Evolutionary conservation across 2,888 invertebrate species (phyloP).

Genomic region (Bombylius major): DNA sequence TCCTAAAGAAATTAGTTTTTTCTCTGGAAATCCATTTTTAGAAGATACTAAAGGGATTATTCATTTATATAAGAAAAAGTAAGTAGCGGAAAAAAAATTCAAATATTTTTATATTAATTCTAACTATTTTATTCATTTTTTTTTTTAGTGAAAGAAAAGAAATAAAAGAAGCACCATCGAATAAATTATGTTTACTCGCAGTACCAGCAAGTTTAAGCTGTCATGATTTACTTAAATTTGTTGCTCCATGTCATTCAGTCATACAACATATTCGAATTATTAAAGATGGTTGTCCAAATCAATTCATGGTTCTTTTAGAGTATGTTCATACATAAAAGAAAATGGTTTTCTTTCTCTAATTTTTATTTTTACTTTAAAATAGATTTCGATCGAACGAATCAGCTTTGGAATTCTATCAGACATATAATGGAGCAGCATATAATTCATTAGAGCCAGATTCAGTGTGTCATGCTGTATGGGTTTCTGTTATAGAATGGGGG

Average conservation of each 20-base stretch:
- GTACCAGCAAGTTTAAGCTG: conserved; percentile 87
- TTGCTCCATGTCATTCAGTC: conserved; percentile 82
- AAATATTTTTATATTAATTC: neutral
- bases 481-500: conserved; percentile 80
- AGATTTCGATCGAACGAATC: conserved; percentile 60
- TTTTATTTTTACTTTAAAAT: neutral
- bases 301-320: conserved; percentile 94
- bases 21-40: conserved; percentile 93
- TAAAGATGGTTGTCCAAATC: conserved; percentile 82
- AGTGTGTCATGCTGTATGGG: conserved; percentile 89
- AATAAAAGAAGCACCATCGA: conserved; percentile 57
- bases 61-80: conserved; percentile 97
- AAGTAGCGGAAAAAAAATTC: conserved; percentile 17
- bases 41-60: conserved; percentile 94
- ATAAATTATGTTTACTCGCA: conserved; percentile 76
- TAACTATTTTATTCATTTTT: conserved; percentile 16
- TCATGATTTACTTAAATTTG: conserved; percentile 85
- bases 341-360: too few species aligned
- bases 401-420: conserved; percentile 83
- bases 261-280: conserved; percentile 87
- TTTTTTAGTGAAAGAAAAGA: conserved; percentile 57
- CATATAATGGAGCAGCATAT: conserved; percentile 86
- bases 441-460: conserved; percentile 87
- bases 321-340: conserved; percentile 33
- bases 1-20: conserved; percentile 58